Evolutionary conservation across 92 coral and sea anemone species (phyloP).

Genomic region (Meandrina meandrites): DNA sequence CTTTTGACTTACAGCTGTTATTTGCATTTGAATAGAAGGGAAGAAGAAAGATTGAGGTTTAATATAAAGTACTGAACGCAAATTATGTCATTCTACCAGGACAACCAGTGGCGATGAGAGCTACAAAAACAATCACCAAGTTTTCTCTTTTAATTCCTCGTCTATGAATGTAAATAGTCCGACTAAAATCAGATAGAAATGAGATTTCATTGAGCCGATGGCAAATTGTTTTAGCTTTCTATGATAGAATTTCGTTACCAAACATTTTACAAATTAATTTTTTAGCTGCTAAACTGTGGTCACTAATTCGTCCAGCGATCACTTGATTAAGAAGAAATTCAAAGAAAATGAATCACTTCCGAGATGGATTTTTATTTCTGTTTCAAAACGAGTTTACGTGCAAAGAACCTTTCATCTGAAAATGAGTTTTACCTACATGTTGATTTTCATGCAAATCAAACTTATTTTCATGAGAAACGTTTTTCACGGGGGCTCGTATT

Average conservation of each 20-base stretch:
- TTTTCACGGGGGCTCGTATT: too few relatives aligned
- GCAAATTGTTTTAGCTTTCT: not conserved
- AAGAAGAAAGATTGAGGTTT: not conserved
- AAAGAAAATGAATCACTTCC: too few relatives aligned
- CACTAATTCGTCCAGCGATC: not conserved
- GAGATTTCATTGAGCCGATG: not conserved
- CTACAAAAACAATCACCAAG: not conserved
- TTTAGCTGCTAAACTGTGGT: not conserved
- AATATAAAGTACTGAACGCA: not conserved
- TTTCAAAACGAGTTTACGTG: too few relatives aligned
- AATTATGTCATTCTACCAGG: not conserved
- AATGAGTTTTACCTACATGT: too few relatives aligned
- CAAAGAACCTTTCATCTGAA: too few relatives aligned
- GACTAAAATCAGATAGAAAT: too few relatives aligned
- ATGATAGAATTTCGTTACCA: not conserved
- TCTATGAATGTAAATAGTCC: not conserved
- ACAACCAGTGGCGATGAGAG: not conserved
- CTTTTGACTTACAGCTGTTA: not conserved
- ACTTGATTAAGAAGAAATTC: too few relatives aligned
- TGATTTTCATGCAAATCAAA: too few relatives aligned
- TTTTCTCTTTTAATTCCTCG: not conserved
- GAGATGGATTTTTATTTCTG: too few relatives aligned
- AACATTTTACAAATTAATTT: not conserved
- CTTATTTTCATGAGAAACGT: too few relatives aligned
- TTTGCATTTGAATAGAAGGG: not conserved